Conservation (phyloP, 1,140 invertebrate species). For the Physella acuta region DNA sequence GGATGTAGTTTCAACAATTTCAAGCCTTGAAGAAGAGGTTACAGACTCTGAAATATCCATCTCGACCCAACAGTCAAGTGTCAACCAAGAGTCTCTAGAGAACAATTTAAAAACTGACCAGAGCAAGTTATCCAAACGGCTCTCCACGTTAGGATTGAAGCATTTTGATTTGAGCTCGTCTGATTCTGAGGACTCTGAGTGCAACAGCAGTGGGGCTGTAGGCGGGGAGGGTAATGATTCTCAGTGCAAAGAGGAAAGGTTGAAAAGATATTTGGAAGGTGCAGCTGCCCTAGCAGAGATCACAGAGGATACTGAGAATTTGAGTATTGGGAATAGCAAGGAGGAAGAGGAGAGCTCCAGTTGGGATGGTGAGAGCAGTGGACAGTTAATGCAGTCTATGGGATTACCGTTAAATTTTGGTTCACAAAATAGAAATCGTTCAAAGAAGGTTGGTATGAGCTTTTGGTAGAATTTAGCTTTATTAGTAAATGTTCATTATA, state of each 20-base stretch:
- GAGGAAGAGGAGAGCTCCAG: neutral
- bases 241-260: constrained; percentile 2
- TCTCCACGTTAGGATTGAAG: constrained; percentile 12
- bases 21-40: neutral
- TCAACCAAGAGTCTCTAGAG: constrained; percentile 4
- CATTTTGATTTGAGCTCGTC: constrained; percentile 25
- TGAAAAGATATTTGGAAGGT: constrained; percentile 13
- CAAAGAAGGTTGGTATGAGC: no score
- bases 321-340: neutral
- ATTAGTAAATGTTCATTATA: no score
- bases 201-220: neutral
- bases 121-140: constrained; percentile 6
- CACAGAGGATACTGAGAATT: constrained; percentile 1
- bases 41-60: neutral
- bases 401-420: constrained; percentile 13
- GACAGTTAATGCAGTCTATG: constrained; percentile 2
- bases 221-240: neutral
- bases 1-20: neutral
- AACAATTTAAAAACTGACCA: constrained; percentile 8
- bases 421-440: neutral
- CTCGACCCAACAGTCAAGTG: neutral
- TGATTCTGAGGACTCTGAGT: constrained; percentile 15
- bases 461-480: no score
- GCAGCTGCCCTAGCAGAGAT: constrained; percentile 11
- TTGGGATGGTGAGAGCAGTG: neutral